A percentile compares a stretch with the other conserved stretches of the same genome.
Evolutionary conservation across 2,113 vertebrate species (phyloP).

Genomic region (Petaurus breviceps): DNA sequence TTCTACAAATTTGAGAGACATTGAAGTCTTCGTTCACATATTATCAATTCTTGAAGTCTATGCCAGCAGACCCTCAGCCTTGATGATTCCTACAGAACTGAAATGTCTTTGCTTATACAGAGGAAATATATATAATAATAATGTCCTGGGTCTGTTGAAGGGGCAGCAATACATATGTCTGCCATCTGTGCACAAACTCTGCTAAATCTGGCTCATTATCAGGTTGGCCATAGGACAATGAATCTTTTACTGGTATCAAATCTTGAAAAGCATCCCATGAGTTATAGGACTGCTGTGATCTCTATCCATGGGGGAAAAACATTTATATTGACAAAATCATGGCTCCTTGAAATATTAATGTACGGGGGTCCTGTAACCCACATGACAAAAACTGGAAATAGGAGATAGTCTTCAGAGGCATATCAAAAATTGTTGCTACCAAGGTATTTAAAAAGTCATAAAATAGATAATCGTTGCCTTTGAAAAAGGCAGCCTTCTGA

Average conservation of each 20-base stretch:
- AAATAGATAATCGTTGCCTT: not conserved
- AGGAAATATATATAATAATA: not conserved
- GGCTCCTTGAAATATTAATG: not conserved
- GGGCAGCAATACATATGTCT: not conserved
- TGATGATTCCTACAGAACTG: not conserved
- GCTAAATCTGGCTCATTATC: not conserved
- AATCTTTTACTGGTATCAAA: not conserved
- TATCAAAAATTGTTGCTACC: not conserved
- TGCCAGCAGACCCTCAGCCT: not conserved
- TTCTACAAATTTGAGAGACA: not conserved
- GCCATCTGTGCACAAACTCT: not conserved
- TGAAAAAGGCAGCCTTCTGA: not conserved
- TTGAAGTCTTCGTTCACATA: not conserved
- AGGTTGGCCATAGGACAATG: not conserved
- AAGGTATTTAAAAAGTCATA: not conserved
- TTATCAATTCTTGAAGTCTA: not conserved
- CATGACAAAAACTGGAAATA: not conserved
- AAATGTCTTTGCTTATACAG: not conserved
- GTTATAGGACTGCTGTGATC: not conserved
- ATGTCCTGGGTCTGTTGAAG: not conserved
- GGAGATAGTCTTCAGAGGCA: not conserved
- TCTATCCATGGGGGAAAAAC: fast-evolving
- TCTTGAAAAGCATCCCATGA: not conserved
- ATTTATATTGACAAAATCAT: not conserved
- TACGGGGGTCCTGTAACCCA: not conserved